phyloP scores from a whole-genome alignment of 1,140 invertebrate species.

The Drosophila repleta region DNA sequence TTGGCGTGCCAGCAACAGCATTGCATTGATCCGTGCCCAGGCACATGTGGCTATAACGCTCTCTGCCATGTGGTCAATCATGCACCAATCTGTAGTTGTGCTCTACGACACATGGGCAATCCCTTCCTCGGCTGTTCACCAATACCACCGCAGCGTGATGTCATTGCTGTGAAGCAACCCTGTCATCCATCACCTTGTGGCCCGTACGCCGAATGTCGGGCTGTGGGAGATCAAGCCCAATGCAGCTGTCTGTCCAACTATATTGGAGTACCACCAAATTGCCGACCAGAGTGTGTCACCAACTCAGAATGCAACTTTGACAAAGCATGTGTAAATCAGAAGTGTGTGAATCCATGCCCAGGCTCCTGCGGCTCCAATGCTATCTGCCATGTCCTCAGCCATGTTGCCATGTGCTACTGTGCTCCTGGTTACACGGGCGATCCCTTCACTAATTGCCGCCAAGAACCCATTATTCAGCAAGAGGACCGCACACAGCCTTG shows the following conservation, averaged over 20 bases:
- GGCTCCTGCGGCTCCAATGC: constrained; percentile 85
- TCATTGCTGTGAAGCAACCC: constrained; percentile 71
- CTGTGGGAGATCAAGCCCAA: constrained; percentile 87
- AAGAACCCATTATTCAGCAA: constrained; percentile 84
- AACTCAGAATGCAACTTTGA: constrained; percentile 90
- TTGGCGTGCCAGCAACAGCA: constrained; percentile 91
- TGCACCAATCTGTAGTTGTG: constrained; percentile 91
- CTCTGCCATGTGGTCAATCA: constrained; percentile 93
- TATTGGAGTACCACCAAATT: constrained; percentile 90
- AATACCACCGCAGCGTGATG: constrained; percentile 61
- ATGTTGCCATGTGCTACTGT: constrained; percentile 84
- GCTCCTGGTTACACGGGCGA: constrained; percentile 85
- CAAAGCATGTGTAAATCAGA: constrained; percentile 84
- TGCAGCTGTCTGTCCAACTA: constrained; percentile 90
- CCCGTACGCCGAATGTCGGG: constrained; percentile 88
- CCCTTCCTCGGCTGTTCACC: constrained; percentile 90
- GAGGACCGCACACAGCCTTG: constrained; percentile 83
- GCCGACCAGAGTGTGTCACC: constrained; percentile 91
- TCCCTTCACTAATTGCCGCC: constrained; percentile 85
- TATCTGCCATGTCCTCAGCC: constrained; percentile 71
- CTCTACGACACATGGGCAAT: constrained; percentile 91
- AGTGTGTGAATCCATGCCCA: constrained; percentile 92
- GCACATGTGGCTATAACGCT: constrained; percentile 90
- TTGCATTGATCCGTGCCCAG: constrained; percentile 89
- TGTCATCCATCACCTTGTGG: constrained; percentile 91